Evolutionary conservation across 1,140 invertebrate genomes (phyloP).

Genomic region (Pygmarrhopalites habei): DNA sequence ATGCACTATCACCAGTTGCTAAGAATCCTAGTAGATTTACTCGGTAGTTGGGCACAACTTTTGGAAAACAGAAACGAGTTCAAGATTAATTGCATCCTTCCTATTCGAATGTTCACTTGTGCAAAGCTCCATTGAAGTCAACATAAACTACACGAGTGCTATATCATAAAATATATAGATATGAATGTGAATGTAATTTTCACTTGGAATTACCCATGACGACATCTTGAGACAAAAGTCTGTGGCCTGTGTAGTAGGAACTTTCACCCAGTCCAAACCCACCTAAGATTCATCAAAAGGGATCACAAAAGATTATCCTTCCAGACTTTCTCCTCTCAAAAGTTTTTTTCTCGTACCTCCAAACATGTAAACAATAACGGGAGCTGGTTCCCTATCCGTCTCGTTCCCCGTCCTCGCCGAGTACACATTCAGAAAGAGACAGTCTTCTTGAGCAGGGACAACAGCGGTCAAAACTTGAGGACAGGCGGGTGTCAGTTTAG

Average conservation of each 20-base stretch:
- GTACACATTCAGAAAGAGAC: conserved; percentile 55
- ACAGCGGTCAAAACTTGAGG: conserved; percentile 44
- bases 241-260: conserved; percentile 2
- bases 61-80: too few species aligned
- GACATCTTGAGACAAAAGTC: conserved; percentile 52
- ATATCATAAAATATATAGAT: too few species aligned
- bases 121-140: too few species aligned
- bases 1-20: conserved; percentile 18
- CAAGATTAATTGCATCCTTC: too few species aligned
- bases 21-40: conserved; percentile 10
- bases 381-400: background rate
- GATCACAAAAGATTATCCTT: too few species aligned
- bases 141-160: too few species aligned
- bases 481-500: conserved; percentile 42
- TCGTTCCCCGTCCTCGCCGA: conserved; percentile 45
- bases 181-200: too few species aligned
- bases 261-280: conserved; percentile 26
- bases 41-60: conserved; percentile 3
- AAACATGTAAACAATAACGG: conserved; percentile 4
- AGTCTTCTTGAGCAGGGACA: conserved; percentile 52
- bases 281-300: too few species aligned
- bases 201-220: conserved; percentile 52
- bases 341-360: too few species aligned
- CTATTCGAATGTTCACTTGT: too few species aligned
- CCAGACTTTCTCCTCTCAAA: too few species aligned